These are phyloP conservation scores for Tychaedon coryphoeus DNA, from an alignment of 2,113 vertebrate species.

Conservation along the genomic window DNA sequence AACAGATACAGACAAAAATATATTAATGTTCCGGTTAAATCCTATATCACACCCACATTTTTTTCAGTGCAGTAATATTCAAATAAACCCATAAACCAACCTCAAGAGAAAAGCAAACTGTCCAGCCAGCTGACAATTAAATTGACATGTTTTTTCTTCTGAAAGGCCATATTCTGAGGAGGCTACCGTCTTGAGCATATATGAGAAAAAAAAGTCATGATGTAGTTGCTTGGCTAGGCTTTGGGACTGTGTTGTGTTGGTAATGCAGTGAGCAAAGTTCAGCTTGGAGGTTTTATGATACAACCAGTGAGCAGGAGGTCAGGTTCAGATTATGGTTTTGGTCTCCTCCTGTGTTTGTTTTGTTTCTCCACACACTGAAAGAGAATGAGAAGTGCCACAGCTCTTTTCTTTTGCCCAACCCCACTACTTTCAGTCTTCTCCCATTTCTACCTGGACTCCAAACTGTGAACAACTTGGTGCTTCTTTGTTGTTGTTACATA, in stretches of 20 bases:
- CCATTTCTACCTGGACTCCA: not conserved
- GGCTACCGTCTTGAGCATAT: not conserved
- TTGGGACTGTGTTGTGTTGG: not conserved
- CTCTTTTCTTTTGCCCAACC: not conserved
- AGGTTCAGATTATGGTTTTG: not conserved
- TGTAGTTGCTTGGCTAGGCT: not conserved
- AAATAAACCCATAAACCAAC: not conserved
- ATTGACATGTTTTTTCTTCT: not conserved
- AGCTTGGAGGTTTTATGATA: not conserved
- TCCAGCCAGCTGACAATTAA: not conserved
- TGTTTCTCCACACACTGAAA: not conserved
- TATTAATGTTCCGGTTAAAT: not conserved
- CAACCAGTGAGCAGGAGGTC: not conserved
- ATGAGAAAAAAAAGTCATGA: not conserved
- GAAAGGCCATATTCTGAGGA: not conserved
- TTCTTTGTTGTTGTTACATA: not conserved
- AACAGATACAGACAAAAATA: not conserved
- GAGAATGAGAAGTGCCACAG: not conserved
- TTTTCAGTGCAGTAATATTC: not conserved
- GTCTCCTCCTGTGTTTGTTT: not conserved
- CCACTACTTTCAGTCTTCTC: not conserved
- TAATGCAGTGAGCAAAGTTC: slow-evolving; percentile 26
- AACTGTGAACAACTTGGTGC: not conserved
- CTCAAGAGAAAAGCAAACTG: not conserved
- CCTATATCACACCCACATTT: not conserved